Conservation (phyloP, 2,888 invertebrate genomes). For the Amblyjoppa proteus region DNA sequence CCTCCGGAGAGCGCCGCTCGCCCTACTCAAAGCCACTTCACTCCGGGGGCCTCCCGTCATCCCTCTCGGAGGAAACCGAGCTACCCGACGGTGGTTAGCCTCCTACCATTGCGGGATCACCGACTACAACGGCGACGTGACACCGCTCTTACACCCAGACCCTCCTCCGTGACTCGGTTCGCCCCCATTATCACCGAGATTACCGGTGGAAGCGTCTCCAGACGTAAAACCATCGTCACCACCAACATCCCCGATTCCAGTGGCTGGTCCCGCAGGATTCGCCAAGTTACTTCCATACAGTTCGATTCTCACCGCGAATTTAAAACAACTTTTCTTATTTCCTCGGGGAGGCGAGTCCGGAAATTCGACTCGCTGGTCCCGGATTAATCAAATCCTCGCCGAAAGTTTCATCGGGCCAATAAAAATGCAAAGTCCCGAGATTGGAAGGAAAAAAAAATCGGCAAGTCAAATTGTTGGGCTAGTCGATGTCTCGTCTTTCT, state of each 20-base stretch:
- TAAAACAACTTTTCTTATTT: conserved; percentile 30
- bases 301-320: conserved; percentile 23
- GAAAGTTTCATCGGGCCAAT: neutral
- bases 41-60: conserved; percentile 64
- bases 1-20: conserved; percentile 29
- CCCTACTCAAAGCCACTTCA: conserved; percentile 63
- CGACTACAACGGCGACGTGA: conserved; percentile 47
- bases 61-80: conserved; percentile 72
- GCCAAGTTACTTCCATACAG: conserved; percentile 25
- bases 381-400: neutral
- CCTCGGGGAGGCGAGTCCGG: neutral
- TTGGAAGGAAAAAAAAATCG: neutral
- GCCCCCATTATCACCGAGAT: conserved; percentile 58
- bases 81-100: conserved; percentile 65
- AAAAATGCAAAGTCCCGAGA: conserved; percentile 5
- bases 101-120: conserved; percentile 55
- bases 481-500: neutral
- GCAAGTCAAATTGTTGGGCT: neutral
- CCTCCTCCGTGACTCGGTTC: conserved; percentile 21
- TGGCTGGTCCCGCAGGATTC: conserved; percentile 48
- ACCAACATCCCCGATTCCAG: conserved; percentile 16
- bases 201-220: conserved; percentile 49
- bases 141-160: conserved; percentile 43
- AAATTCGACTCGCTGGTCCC: neutral
- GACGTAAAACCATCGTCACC: conserved; percentile 48